phyloP scores from a whole-genome alignment of 2,888 invertebrate species.

The Liopterus haemorrhoidalis region DNA sequence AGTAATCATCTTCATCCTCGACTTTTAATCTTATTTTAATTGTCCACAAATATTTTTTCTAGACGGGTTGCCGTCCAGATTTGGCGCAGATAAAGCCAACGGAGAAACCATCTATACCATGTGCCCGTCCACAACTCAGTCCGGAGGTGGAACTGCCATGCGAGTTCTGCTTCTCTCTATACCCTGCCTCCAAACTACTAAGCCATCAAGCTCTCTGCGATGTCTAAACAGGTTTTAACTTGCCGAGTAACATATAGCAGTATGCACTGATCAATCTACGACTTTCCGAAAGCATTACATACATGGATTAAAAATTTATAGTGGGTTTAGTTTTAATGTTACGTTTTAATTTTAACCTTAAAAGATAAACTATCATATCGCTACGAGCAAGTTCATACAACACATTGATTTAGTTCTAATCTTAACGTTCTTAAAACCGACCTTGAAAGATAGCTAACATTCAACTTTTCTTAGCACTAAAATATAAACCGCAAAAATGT shows the following conservation, averaged over 20 bases:
- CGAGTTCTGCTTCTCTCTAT: slow-evolving; percentile 53
- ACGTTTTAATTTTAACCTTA: neutral
- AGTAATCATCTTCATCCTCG: too few species aligned
- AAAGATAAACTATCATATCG: neutral
- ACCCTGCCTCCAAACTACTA: slow-evolving; percentile 50
- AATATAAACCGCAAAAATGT: too few species aligned
- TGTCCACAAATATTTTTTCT: slow-evolving; percentile 18
- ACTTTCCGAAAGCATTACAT: too few species aligned
- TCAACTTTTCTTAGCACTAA: too few species aligned
- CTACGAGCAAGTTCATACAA: neutral
- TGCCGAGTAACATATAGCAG: too few species aligned
- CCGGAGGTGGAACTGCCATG: slow-evolving; percentile 52
- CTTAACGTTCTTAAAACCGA: too few species aligned
- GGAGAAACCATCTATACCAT: neutral
- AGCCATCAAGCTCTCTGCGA: slow-evolving; percentile 51
- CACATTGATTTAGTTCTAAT: neutral
- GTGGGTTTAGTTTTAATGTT: too few species aligned
- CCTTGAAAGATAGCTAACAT: too few species aligned
- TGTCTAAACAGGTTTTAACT: slow-evolving; percentile 10
- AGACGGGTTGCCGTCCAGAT: slow-evolving; percentile 45
- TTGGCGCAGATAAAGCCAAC: slow-evolving; percentile 37
- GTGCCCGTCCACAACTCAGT: slow-evolving; percentile 6
- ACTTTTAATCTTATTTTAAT: too few species aligned
- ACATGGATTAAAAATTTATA: too few species aligned
- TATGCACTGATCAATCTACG: too few species aligned